A percentile compares a stretch with the other conserved stretches of the same genome.
Conservation (phyloP, 1,140 invertebrate genomes). For the Acyrthosiphon pisum region DNA sequence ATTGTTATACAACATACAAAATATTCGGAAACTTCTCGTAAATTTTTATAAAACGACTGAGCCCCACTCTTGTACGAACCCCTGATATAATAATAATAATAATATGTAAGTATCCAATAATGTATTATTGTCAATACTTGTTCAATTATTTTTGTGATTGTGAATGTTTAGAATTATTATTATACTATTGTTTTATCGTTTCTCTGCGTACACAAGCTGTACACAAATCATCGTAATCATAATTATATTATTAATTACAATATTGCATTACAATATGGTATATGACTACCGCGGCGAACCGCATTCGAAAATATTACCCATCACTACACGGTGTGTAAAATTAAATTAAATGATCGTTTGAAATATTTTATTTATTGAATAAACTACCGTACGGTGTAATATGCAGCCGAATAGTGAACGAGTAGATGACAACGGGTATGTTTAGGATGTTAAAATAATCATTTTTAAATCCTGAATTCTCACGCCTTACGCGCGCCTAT, state of each 20-base stretch:
- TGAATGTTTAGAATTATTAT: conserved; percentile 22
- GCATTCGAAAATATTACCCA: background rate
- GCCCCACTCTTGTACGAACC: conserved; percentile 6
- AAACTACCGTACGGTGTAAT: background rate
- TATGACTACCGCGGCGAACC: background rate
- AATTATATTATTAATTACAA: background rate
- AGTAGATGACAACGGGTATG: conserved; percentile 35
- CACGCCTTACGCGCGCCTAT: background rate
- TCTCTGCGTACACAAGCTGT: background rate
- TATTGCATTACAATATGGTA: background rate
- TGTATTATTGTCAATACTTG: conserved; percentile 30
- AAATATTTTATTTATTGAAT: conserved; percentile 26
- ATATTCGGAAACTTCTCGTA: conserved; percentile 18
- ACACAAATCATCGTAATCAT: background rate
- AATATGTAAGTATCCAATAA: background rate
- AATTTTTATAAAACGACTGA: conserved; percentile 54
- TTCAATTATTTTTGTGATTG: conserved; percentile 44
- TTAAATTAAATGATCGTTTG: background rate
- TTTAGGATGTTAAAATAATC: conserved; percentile 22
- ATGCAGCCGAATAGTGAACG: conserved; percentile 17
- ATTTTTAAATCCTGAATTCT: conserved; percentile 39
- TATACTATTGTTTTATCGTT: background rate
- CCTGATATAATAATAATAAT: background rate
- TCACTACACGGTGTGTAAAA: background rate
- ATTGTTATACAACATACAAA: background rate